Evolutionary conservation across 2,888 invertebrate species (phyloP).

Genomic region (Mongoloraphidia duomilia): DNA sequence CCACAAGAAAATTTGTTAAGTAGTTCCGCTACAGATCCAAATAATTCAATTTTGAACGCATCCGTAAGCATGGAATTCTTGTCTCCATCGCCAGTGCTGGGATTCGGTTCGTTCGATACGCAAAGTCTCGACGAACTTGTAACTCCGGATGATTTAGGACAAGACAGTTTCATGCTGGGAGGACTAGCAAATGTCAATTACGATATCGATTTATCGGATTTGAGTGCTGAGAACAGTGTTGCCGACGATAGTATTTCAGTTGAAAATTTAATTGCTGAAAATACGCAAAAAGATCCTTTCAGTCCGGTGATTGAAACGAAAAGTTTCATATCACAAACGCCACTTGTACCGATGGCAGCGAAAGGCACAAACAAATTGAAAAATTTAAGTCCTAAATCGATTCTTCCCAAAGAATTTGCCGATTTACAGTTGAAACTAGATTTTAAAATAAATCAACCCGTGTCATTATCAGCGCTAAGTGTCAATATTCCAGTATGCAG

Average conservation of each 20-base stretch:
- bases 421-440: no score
- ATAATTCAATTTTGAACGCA: neutral
- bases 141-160: constrained; percentile 43
- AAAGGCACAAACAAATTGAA: no score
- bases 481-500: no score
- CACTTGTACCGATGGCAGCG: constrained; percentile 20
- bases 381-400: no score
- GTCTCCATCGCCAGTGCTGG: constrained; percentile 41
- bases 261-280: constrained; percentile 14
- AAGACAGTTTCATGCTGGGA: constrained; percentile 36
- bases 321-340: constrained; percentile 24
- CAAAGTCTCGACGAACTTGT: constrained; percentile 41
- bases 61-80: constrained; percentile 26
- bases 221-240: constrained; percentile 56
- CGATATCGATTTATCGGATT: constrained; percentile 60
- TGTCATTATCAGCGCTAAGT: no score
- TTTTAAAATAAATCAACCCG: no score
- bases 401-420: no score
- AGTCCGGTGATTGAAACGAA: constrained; percentile 33
- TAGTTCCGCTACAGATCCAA: neutral
- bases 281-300: constrained; percentile 35
- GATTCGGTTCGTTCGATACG: constrained; percentile 38
- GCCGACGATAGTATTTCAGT: constrained; percentile 37
- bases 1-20: neutral
- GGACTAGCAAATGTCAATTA: constrained; percentile 58